A percentile compares a stretch with the other conserved stretches of the same genome.
Conservation (phyloP, 2,797 vertebrate genomes). For the Hyperoplus immaculatus region DNA sequence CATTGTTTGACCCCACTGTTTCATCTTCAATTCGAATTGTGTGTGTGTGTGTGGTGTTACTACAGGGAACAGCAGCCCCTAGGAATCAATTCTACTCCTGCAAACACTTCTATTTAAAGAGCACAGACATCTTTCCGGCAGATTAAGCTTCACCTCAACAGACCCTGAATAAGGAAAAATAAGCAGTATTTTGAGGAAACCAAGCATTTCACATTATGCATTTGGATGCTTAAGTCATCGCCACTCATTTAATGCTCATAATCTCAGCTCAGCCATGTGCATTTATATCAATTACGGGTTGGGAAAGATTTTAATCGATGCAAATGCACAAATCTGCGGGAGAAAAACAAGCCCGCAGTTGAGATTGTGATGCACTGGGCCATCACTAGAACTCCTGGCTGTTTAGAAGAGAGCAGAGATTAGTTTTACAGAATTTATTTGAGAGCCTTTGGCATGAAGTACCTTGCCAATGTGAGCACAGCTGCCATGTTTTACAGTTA, state of each 20-base stretch:
- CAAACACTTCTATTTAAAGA: no score
- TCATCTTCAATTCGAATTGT: neutral
- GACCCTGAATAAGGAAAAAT: constrained; percentile 11
- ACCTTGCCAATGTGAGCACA: no score
- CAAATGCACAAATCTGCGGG: neutral
- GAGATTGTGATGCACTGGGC: no score
- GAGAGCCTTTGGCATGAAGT: no score
- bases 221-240: constrained; percentile 4
- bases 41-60: no score
- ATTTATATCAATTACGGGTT: constrained; percentile 35
- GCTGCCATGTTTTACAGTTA: no score
- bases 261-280: constrained; percentile 29
- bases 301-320: constrained; percentile 33
- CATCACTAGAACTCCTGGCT: no score
- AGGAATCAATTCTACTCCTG: no score
- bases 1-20: neutral
- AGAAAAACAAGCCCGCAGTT: no score
- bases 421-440: no score
- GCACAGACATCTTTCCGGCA: no score
- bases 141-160: neutral
- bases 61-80: neutral
- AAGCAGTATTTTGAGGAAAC: constrained; percentile 31
- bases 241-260: constrained; percentile 24
- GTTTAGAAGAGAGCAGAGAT: no score
- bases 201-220: constrained; percentile 1